Conservation (phyloP, 2,888 invertebrate species). For the Capitulum mitella region DNA sequence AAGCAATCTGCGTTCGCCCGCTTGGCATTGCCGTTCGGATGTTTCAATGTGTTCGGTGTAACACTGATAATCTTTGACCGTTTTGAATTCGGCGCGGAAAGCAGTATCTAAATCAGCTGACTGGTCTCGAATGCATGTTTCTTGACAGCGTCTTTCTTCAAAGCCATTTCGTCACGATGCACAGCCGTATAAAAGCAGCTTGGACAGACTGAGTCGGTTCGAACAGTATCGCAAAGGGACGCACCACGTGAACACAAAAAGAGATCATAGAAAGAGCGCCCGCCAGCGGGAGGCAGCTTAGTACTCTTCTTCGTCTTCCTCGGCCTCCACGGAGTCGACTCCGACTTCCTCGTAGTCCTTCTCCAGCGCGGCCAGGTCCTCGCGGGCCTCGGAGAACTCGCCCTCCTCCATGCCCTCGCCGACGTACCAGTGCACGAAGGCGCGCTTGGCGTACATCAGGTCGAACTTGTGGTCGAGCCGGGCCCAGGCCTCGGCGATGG, state of each 20-base stretch:
- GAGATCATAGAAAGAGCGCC: not conserved
- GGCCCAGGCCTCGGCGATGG: slow-evolving; percentile 53
- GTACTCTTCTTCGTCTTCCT: slow-evolving; percentile 36
- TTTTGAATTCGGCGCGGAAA: no score
- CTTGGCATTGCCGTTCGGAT: no score
- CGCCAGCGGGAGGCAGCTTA: slow-evolving; percentile 3
- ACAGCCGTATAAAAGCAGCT: not conserved
- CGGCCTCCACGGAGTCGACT: slow-evolving; percentile 39
- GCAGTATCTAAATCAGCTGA: no score
- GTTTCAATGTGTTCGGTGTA: no score
- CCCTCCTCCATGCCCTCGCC: slow-evolving; percentile 51
- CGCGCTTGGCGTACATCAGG: slow-evolving; percentile 52
- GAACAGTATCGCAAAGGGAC: not conserved
- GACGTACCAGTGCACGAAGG: slow-evolving; percentile 49
- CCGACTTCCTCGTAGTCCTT: slow-evolving; percentile 48
- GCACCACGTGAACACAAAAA: not conserved
- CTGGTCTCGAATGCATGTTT: no score
- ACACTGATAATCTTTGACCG: no score
- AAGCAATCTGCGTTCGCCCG: no score
- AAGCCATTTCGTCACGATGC: no score
- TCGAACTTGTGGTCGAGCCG: slow-evolving; percentile 53
- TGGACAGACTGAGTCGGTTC: not conserved
- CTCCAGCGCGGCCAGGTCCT: slow-evolving; percentile 46
- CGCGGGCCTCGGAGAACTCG: slow-evolving; percentile 47
- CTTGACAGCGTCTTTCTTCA: no score